Evolutionary conservation across 1,140 invertebrate genomes (phyloP).

Genomic region (Oryzaephilus surinamensis): DNA sequence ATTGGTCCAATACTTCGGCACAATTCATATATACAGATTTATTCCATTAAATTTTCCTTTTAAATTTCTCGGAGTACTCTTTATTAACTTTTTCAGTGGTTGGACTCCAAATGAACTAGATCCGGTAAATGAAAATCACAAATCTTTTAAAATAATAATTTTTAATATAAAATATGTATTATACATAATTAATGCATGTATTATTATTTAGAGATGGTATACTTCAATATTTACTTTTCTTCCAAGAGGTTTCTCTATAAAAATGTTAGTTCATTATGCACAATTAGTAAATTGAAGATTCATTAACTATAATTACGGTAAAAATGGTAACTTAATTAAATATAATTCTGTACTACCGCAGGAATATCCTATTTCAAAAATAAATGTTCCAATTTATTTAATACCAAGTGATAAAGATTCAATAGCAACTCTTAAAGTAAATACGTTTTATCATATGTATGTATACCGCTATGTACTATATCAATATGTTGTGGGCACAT

Average conservation of each 20-base stretch:
- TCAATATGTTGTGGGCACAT: no score
- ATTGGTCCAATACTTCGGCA: neutral
- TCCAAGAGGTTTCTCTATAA: conserved; percentile 1
- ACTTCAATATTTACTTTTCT: neutral
- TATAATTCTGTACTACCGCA: neutral
- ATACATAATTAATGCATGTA: neutral
- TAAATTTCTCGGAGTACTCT: neutral
- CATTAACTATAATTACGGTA: conserved; percentile 4
- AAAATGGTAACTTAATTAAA: neutral
- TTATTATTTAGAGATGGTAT: neutral
- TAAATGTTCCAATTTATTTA: conserved; percentile 1
- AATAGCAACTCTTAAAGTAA: conserved; percentile 1
- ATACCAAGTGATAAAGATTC: neutral
- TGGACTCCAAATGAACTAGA: conserved; percentile 1
- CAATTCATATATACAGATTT: neutral
- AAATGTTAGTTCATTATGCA: conserved; percentile 1
- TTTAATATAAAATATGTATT: no score
- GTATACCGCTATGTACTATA: no score
- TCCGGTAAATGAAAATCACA: conserved; percentile 3
- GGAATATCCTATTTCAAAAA: neutral
- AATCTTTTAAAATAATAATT: no score
- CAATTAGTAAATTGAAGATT: neutral
- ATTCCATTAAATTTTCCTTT: neutral
- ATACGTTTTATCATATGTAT: no score
- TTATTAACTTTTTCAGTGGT: neutral